A percentile compares a stretch with the other conserved stretches of the same genome.
Evolutionary conservation across 1,140 invertebrate genomes (phyloP).

Genomic region (Phthorimaea operculella): DNA sequence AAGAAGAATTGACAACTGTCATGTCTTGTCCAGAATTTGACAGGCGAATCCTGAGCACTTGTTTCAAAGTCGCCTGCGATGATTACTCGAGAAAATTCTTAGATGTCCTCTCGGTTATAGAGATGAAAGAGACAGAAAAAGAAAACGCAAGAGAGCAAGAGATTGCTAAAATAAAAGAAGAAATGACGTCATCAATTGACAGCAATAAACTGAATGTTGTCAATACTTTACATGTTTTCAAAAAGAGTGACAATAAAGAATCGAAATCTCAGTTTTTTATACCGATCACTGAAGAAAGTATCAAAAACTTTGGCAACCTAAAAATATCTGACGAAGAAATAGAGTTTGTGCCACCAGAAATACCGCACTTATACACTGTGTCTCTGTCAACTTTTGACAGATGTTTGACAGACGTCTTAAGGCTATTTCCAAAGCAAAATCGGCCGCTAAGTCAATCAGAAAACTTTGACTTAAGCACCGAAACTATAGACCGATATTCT

Average conservation of each 20-base stretch:
- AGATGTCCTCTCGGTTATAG: conserved; percentile 36
- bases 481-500: conserved; percentile 64
- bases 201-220: conserved; percentile 59
- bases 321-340: conserved; percentile 49
- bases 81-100: conserved; percentile 46
- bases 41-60: conserved; percentile 40
- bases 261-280: conserved; percentile 65
- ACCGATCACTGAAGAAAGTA: conserved; percentile 46
- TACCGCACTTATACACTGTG: conserved; percentile 47
- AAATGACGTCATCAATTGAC: conserved; percentile 48
- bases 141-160: conserved; percentile 40
- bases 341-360: conserved; percentile 47
- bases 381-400: conserved; percentile 45
- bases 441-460: conserved; percentile 63
- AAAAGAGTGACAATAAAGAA: conserved; percentile 54
- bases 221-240: conserved; percentile 55
- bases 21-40: conserved; percentile 55
- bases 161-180: conserved; percentile 34
- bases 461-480: conserved; percentile 48
- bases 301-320: conserved; percentile 47
- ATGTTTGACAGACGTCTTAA: conserved; percentile 46
- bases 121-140: conserved; percentile 45
- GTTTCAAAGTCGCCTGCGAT: conserved; percentile 46
- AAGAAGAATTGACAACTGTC: conserved; percentile 40
- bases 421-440: conserved; percentile 61